A percentile compares a stretch with the other conserved stretches of the same genome.
Conservation (phyloP, 2,113 vertebrate genomes). For the Edolisoma coerulescens region DNA sequence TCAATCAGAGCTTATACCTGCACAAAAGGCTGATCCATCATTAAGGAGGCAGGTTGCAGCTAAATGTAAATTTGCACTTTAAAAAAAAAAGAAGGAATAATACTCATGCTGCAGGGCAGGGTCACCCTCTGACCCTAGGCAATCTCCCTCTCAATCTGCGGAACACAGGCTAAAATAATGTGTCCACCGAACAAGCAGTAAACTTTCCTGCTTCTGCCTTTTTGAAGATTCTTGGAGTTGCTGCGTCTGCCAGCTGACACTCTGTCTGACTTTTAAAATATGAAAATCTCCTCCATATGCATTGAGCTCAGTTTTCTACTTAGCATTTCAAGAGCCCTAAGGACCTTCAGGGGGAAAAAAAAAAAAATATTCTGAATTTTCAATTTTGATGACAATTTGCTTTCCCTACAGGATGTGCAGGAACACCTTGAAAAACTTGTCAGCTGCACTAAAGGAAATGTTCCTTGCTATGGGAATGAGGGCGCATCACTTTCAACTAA, state of each 20-base stretch:
- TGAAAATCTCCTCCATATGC: conserved; percentile 64
- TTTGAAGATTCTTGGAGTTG: conserved; percentile 64
- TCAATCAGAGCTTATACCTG: conserved; percentile 63
- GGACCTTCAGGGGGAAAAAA: conserved; percentile 55
- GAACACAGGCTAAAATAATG: conserved; percentile 37
- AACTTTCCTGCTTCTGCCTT: conserved; percentile 56
- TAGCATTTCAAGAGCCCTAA: conserved; percentile 72
- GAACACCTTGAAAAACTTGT: conserved; percentile 61
- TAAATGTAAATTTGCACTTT: conserved; percentile 59
- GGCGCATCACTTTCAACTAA: conserved; percentile 32
- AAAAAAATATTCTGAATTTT: conserved; percentile 53
- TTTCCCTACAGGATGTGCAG: conserved; percentile 49
- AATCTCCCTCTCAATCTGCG: conserved; percentile 35
- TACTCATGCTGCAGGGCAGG: conserved; percentile 44
- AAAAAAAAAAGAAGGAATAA: neutral
- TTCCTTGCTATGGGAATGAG: conserved; percentile 31
- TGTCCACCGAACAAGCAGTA: neutral
- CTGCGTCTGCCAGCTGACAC: conserved; percentile 18
- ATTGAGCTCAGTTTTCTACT: conserved; percentile 55
- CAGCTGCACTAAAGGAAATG: neutral
- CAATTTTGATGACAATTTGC: conserved; percentile 68
- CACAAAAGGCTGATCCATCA: conserved; percentile 56
- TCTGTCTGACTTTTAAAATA: conserved; percentile 62
- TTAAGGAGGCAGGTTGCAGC: conserved; percentile 52
- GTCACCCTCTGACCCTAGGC: conserved; percentile 61